These are phyloP conservation scores for Pelodytes ibericus DNA, from an alignment of 2,797 vertebrate species.

Conservation along the genomic window DNA sequence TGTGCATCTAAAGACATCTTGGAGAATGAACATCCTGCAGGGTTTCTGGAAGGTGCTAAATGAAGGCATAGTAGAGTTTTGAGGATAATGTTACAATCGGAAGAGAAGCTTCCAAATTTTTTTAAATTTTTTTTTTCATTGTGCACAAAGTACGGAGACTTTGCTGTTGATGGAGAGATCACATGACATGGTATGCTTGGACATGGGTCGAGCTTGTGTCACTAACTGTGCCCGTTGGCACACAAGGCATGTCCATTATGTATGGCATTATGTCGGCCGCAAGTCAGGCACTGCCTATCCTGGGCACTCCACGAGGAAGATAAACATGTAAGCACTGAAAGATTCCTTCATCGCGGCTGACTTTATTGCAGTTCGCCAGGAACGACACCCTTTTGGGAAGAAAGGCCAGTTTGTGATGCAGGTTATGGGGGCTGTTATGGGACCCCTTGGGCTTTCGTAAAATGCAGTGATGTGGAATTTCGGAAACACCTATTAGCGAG, in stretches of 20 bases:
- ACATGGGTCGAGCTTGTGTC: conserved; percentile 22
- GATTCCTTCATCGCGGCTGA: conserved; percentile 49
- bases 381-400: conserved; percentile 46
- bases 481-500: conserved; percentile 5
- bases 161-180: background rate
- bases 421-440: conserved; percentile 11
- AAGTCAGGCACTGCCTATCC: conserved; percentile 20
- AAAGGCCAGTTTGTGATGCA: conserved; percentile 43
- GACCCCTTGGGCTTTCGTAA: conserved; percentile 9
- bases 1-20: no score
- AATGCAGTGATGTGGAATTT: background rate
- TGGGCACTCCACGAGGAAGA: conserved; percentile 49
- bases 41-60: no score
- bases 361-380: conserved; percentile 34
- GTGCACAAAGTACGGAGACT: background rate
- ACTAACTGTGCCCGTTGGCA: conserved; percentile 27
- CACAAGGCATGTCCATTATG: background rate
- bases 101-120: conserved; percentile 16
- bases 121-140: conserved; percentile 12
- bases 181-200: background rate
- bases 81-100: conserved; percentile 24
- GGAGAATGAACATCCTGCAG: no score
- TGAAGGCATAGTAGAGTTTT: background rate
- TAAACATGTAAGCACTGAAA: conserved; percentile 50
- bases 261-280: conserved; percentile 19